Percentiles rank a stretch among this genome's conserved stretches.
Evolutionary conservation across 1,140 invertebrate genomes (phyloP).

Genomic region (Gryon sp.): DNA sequence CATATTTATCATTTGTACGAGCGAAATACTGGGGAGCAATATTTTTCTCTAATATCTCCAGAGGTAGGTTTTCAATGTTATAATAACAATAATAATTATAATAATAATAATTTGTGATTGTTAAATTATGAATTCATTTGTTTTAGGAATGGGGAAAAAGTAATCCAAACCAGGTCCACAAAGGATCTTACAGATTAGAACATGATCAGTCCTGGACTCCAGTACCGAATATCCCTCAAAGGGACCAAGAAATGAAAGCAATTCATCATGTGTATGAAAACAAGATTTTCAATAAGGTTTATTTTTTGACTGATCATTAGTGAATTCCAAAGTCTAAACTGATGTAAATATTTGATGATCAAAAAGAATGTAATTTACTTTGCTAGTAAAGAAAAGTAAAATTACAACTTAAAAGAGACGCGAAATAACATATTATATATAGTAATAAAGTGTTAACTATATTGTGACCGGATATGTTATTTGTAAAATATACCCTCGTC

Average conservation of each 20-base stretch:
- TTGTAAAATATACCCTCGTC: constrained; percentile 18
- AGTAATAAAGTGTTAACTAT: constrained; percentile 5
- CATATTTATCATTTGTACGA: constrained; percentile 86
- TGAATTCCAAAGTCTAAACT: too few relatives aligned
- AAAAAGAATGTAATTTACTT: too few relatives aligned
- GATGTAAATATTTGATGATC: too few relatives aligned
- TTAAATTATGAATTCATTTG: constrained; percentile 2
- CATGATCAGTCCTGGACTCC: constrained; percentile 86
- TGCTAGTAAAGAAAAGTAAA: too few relatives aligned
- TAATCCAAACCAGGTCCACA: constrained; percentile 80
- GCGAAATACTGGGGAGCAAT: constrained; percentile 82
- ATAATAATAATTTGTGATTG: neutral
- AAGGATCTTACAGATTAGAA: constrained; percentile 85
- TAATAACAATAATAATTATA: neutral
- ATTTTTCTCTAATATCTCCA: constrained; percentile 87
- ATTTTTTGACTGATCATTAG: neutral
- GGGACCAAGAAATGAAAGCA: constrained; percentile 65
- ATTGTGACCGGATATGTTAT: constrained; percentile 44
- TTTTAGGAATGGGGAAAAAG: constrained; percentile 84
- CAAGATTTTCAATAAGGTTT: neutral
- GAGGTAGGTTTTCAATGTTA: constrained; percentile 76
- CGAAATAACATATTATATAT: constrained; percentile 11
- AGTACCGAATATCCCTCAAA: constrained; percentile 72
- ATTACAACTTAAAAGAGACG: neutral
- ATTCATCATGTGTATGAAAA: constrained; percentile 34